A percentile compares a stretch with the other conserved stretches of the same genome.
Conservation (phyloP, 1,140 invertebrate species). For the Lutraria rhynchaena region DNA sequence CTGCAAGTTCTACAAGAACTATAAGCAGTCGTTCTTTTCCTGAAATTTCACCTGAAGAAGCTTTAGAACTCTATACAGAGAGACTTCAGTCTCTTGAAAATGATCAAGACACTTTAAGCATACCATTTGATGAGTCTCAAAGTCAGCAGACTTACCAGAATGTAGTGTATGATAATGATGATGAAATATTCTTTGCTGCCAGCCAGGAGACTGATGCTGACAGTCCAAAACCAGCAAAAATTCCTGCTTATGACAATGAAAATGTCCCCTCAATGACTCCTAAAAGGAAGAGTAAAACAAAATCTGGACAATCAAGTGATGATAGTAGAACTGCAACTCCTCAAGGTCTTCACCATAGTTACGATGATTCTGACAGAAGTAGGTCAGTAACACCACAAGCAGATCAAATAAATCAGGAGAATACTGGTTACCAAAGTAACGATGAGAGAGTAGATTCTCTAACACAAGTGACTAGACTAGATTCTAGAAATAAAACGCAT, state of each 20-base stretch:
- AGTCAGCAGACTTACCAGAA: constrained; percentile 49
- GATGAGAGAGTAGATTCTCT: constrained; percentile 48
- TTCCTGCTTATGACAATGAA: constrained; percentile 64
- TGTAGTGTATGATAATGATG: constrained; percentile 61
- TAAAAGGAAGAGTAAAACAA: constrained; percentile 22
- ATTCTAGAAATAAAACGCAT: constrained; percentile 52
- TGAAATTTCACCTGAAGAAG: constrained; percentile 77
- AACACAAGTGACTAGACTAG: constrained; percentile 47
- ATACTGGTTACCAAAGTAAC: constrained; percentile 43
- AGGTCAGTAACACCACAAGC: constrained; percentile 53
- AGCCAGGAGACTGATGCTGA: constrained; percentile 61
- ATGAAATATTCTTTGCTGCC: constrained; percentile 72
- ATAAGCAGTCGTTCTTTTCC: constrained; percentile 76
- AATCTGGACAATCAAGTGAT: constrained; percentile 48
- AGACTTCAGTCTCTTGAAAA: constrained; percentile 41
- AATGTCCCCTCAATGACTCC: constrained; percentile 61
- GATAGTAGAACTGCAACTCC: constrained; percentile 57
- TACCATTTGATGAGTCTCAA: constrained; percentile 50
- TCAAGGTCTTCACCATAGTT: constrained; percentile 38
- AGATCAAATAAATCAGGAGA: constrained; percentile 1
- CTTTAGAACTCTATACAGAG: constrained; percentile 68
- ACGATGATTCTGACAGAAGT: constrained; percentile 45
- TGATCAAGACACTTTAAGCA: constrained; percentile 42
- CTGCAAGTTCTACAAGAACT: constrained; percentile 72
- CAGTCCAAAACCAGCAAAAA: constrained; percentile 64